A percentile compares a stretch with the other conserved stretches of the same genome.
Evolutionary conservation across 2,888 invertebrate species (phyloP).

Genomic region (Galerucella nymphaeae): DNA sequence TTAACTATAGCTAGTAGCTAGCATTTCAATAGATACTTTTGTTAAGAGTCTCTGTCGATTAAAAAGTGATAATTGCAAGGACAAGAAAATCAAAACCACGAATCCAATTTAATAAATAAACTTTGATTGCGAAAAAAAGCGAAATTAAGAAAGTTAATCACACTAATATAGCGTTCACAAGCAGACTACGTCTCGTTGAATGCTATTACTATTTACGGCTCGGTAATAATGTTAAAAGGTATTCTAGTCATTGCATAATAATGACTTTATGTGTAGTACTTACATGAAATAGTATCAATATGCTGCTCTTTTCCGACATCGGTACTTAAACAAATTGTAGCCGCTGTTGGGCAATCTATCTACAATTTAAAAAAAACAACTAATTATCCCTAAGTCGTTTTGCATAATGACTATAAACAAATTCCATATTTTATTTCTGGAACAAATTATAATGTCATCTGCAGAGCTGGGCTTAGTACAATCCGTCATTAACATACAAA

Average conservation of each 20-base stretch:
- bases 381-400: background rate
- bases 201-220: background rate
- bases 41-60: too few relatives aligned
- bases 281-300: conserved; percentile 2
- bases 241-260: background rate
- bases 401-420: background rate
- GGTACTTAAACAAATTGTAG: background rate
- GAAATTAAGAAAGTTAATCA: too few relatives aligned
- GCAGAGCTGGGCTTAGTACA: background rate
- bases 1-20: too few relatives aligned
- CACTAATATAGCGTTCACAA: too few relatives aligned
- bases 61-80: too few relatives aligned
- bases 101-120: too few relatives aligned
- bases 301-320: background rate
- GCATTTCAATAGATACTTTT: too few relatives aligned
- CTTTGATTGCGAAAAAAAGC: too few relatives aligned
- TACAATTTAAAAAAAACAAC: background rate
- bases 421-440: conserved; percentile 1
- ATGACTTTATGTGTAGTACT: background rate
- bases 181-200: too few relatives aligned
- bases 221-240: background rate
- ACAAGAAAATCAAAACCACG: too few relatives aligned
- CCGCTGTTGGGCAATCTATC: background rate
- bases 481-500: background rate
- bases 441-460: background rate